Evolutionary conservation across 2,888 invertebrate species (phyloP), one percentile per base, ranked within the genome.

Genomic region (Eledona agricola): DNA sequence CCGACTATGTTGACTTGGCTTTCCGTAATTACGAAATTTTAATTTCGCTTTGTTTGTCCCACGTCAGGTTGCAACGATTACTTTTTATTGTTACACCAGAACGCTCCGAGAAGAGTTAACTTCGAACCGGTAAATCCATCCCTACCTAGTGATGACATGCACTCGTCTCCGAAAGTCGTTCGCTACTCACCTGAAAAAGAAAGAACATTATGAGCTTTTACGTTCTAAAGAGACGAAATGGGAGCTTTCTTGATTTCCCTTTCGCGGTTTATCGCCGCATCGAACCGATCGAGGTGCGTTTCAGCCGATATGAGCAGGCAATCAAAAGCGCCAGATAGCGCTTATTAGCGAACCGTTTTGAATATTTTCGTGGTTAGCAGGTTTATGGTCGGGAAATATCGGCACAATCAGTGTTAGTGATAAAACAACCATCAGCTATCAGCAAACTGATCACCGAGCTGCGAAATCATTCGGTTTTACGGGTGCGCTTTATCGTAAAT

Each of bases 341-440:
- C 67, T 71, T 64, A 66, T 69, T 69, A 67, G 63, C 59, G 64
- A 66, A 67, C 64, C 66, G 63, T 71, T 70, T 69, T 64, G 65
- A 66, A 72, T 71, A 68, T 69, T 72, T 71, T 69, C 65, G 70
- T 59, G 66, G 65, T 66, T 64, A 63, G 66, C 59, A 58, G 59
- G 60, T 52, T 59, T 72, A 72, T 65, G 66, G 66, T 63, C 67
- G 71, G 69, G 64, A 70, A 71, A 71, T 71, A 71, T 71, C 71
- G 59, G 64, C 60, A 63, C 69, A 72, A 72, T 72, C 72, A 72
- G 71, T 70, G 69, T 61, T 67, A 69, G 71, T 71, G 72, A 72
- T 72, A 72, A 72, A 72, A 72, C 71, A 72, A 72, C 70, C 72
- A 72, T 70, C 70, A 70, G 70, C 71, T 73, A 71, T 70, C 71